Evolutionary conservation across 2,797 vertebrate species (phyloP).

Genomic region (Cephalopachus bancanus): DNA sequence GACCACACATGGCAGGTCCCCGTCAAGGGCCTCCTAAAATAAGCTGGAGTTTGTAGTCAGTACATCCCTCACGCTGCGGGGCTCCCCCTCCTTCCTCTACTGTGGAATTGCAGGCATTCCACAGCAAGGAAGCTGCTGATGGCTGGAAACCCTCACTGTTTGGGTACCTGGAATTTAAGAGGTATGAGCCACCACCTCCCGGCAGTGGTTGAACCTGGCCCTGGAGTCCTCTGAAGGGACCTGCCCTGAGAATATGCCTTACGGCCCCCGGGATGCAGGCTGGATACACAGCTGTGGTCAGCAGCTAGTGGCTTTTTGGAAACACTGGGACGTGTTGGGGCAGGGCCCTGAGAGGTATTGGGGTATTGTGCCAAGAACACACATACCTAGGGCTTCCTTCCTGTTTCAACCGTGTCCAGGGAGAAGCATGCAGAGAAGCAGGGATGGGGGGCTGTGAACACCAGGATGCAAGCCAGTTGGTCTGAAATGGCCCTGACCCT

Average conservation of each 20-base stretch:
- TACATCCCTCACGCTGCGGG: neutral
- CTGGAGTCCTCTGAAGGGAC: neutral
- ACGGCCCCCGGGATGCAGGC: neutral
- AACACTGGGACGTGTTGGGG: neutral
- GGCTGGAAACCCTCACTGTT: neutral
- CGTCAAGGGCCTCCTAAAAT: neutral
- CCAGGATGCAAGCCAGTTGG: fast-evolving
- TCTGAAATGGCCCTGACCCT: neutral
- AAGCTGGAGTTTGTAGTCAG: neutral
- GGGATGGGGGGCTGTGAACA: neutral
- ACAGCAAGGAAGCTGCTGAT: neutral
- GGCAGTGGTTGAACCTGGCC: neutral
- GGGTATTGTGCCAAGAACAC: neutral
- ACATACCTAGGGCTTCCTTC: neutral
- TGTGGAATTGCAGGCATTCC: neutral
- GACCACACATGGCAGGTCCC: neutral
- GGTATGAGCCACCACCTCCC: neutral
- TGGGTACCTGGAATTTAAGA: conserved; percentile 4
- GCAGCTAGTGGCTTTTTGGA: neutral
- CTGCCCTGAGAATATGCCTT: neutral
- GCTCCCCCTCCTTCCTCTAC: neutral
- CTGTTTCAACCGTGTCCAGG: neutral
- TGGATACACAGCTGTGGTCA: neutral
- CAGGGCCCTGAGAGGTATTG: neutral
- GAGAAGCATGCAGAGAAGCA: neutral